Percentiles rank a stretch among this genome's conserved stretches.
Evolutionary conservation across 2,113 vertebrate species (phyloP).

Genomic region (Phasianus colchicus): DNA sequence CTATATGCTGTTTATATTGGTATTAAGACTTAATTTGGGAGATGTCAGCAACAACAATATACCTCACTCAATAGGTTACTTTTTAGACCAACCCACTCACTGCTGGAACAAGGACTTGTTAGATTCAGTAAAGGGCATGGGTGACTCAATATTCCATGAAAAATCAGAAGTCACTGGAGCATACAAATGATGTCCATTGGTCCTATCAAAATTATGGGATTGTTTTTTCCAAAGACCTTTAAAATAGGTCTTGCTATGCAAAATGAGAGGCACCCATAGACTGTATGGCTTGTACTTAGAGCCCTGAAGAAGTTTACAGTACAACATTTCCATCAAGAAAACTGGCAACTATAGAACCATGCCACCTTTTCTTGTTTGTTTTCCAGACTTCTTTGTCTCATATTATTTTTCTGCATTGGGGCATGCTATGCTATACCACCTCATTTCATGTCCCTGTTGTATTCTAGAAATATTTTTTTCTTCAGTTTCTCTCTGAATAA

Average conservation of each 20-base stretch:
- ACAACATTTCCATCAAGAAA: not conserved
- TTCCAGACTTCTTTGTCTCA: not conserved
- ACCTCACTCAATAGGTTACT: not conserved
- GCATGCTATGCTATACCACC: not conserved
- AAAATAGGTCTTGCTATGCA: not conserved
- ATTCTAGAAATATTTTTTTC: not conserved
- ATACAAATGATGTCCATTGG: not conserved
- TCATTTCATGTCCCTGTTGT: conserved; percentile 1
- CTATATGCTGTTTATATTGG: not conserved
- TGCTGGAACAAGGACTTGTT: not conserved
- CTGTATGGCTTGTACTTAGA: not conserved
- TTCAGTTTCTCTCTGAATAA: not conserved
- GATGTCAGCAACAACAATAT: not conserved
- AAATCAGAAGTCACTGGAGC: not conserved
- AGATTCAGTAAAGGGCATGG: not conserved
- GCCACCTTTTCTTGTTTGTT: not conserved
- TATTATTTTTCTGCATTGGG: not conserved
- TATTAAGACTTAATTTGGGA: not conserved
- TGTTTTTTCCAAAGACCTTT: not conserved
- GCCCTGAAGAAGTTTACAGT: not conserved
- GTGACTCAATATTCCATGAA: not conserved
- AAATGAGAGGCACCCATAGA: not conserved
- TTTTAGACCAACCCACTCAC: not conserved
- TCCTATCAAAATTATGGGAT: not conserved
- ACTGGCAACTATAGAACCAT: not conserved